phyloP scores from a whole-genome alignment of 2,113 vertebrate genomes.

The Clupea harengus region DNA sequence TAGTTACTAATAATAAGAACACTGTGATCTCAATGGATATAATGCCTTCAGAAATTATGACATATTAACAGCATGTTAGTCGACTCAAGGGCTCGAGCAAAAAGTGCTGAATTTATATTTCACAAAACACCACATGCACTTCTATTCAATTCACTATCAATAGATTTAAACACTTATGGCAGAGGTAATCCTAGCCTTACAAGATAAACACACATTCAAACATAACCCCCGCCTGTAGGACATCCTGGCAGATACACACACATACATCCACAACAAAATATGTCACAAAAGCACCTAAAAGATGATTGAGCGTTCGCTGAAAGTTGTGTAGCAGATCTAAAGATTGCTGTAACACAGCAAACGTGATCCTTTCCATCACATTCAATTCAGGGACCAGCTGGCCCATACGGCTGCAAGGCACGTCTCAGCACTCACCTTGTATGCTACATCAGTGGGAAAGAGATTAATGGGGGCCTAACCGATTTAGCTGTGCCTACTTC shows the following conservation, averaged over 20 bases:
- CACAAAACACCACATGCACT: neutral
- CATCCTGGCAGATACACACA: neutral
- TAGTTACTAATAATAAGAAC: neutral
- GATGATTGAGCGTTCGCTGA: constrained; percentile 20
- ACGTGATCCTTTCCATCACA: constrained; percentile 40
- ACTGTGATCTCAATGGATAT: neutral
- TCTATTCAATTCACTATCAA: neutral
- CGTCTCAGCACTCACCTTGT: constrained; percentile 28
- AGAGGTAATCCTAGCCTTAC: neutral
- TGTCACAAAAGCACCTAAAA: neutral
- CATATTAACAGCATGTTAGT: neutral
- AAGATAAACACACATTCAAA: neutral
- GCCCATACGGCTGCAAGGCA: constrained; percentile 9
- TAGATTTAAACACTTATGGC: neutral
- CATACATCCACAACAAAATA: neutral
- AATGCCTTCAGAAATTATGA: neutral
- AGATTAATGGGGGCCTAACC: constrained; percentile 45
- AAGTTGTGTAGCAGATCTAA: constrained; percentile 26
- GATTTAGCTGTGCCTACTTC: constrained; percentile 40
- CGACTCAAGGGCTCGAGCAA: neutral
- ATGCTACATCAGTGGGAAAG: constrained; percentile 28
- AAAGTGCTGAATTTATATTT: neutral
- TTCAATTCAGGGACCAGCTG: constrained; percentile 25
- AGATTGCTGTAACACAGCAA: constrained; percentile 21
- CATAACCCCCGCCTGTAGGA: neutral